phyloP scores from a whole-genome alignment of 2,113 vertebrate species.

The Camelus bactrianus region DNA sequence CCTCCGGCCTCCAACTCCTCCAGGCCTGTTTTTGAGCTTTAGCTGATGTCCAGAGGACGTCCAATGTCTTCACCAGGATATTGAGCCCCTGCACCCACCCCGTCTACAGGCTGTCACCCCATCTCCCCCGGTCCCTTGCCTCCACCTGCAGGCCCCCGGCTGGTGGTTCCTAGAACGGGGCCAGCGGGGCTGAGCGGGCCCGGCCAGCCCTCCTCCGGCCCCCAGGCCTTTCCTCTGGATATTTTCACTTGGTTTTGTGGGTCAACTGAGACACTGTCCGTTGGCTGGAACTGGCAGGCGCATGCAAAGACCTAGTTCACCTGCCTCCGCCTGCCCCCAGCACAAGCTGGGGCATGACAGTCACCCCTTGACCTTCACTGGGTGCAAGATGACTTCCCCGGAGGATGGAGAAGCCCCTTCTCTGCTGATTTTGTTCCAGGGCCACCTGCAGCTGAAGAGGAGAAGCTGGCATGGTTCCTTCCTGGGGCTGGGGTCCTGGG shows the following conservation, averaged over 20 bases:
- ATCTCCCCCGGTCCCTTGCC: background rate
- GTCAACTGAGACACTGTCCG: background rate
- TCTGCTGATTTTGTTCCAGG: background rate
- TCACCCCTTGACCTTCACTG: fast-evolving
- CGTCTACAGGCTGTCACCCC: background rate
- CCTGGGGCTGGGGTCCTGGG: background rate
- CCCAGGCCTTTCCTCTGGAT: background rate
- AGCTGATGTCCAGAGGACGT: fast-evolving
- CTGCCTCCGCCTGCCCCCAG: no score
- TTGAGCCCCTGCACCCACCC: background rate
- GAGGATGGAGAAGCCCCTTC: background rate
- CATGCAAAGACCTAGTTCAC: background rate
- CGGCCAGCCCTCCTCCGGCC: fast-evolving
- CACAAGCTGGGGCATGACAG: fast-evolving
- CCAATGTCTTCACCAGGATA: background rate
- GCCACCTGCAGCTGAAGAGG: background rate
- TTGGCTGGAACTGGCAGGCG: fast-evolving
- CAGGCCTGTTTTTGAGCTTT: background rate
- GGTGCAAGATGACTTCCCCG: background rate
- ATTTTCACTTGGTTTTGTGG: fast-evolving
- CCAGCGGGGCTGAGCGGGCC: background rate
- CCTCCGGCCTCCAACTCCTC: background rate
- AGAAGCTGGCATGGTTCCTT: background rate
- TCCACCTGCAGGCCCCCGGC: background rate
- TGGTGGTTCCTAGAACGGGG: background rate